Evolutionary conservation across 2,113 vertebrate genomes (phyloP), one percentile per base, ranked within the genome.

Genomic region (Dascyllus trimaculatus): DNA sequence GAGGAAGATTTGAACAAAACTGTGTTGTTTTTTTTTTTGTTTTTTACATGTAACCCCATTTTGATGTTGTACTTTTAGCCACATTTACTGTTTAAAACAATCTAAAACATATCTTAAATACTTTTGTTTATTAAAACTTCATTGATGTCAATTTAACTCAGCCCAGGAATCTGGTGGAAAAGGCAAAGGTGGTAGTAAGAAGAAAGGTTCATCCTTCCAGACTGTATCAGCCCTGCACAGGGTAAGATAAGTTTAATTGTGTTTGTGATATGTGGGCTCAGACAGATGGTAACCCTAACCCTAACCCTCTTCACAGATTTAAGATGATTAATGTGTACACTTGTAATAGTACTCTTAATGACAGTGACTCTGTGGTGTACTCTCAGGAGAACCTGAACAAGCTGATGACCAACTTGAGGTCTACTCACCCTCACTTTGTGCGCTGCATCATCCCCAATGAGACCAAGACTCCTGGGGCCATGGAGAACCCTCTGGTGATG

Each of bases 381-480:
- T n/a, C 17, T 9, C 4, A 97, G 97, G 96, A 99, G 81, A 99
- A 99, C 82, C 90, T 98, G 78, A 99, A 98, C 93, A 98, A 98
- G 87, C 90, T 98, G 87, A 98, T 98, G 97, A 95, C 96, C 91
- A 98, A 98, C 89, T 82, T 98, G 75, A 95, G 95, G 82, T 95
- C 96, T 4, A 98, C 97, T 57, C 97, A 97, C 52, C 97, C 97
- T 17, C 97, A 98, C 90, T 98, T 98, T 5, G 97, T 98, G 18
- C 96, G 97, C 54, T 98, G 97, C 92, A 93, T 98, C 82, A 97
- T 98, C 80, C 97, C 97, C 5, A 98, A 98, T 4, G 97, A 98
- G 94, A 94, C 94, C 18, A 98, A 98, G 91, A 92, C 95, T 81
- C 96, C 97, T n/a, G 97, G 97, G 1, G 92, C 96, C 87, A 98